Base-by-base conservation (phyloP, 2,113 vertebrate species). In the Engystomops pustulosus region DNA sequence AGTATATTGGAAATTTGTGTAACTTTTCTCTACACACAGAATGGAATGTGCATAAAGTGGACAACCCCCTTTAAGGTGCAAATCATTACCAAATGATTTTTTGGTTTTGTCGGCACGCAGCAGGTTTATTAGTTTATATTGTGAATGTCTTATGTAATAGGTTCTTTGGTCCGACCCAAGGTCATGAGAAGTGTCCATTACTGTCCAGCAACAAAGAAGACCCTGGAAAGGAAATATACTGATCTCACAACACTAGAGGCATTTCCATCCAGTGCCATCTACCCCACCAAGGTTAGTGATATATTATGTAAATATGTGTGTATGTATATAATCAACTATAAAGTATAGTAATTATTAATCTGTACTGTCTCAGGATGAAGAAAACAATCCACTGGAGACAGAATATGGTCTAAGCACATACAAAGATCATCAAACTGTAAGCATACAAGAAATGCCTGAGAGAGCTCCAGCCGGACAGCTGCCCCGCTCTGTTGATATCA, bases 131-230 rank as follows among this genome's bases (percentile, higher is more conserved):
- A n/a, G n/a, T n/a, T n/a, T n/a, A n/a, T n/a, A n/a, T n/a, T n/a
- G n/a, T 41, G 5, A 41, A 9, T 18, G 18, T 1, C 41, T 14
- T 51, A 25, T 9, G 1, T 79, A 45, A 18, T 86, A 99, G 98
- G 98, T 86, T 99, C 98, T 69, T 91, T 99, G 83, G 95, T 99
- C 58, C 96, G 97, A 55, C 98, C 98, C 0, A 99, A 99, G 89
- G 93, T 99, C 0, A 95, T 99, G 41, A 95, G 97, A 67, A 99
- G 98, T 0, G 97, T 99, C 77, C 98, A 99, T 87, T 99, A 99
- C 86, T 99, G 98, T 77, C 97, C 98, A 0, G 94, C 96, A 34
- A 99, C 98, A 72, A 98, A 99, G 91, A 99, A 99, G 88, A 99
- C 95, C 0, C 93, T 98, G 85, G 98, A 99, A 84, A 94, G 98